Evolutionary conservation across 2,797 vertebrate species (phyloP).

Genomic region (Jordanella pulchra): DNA sequence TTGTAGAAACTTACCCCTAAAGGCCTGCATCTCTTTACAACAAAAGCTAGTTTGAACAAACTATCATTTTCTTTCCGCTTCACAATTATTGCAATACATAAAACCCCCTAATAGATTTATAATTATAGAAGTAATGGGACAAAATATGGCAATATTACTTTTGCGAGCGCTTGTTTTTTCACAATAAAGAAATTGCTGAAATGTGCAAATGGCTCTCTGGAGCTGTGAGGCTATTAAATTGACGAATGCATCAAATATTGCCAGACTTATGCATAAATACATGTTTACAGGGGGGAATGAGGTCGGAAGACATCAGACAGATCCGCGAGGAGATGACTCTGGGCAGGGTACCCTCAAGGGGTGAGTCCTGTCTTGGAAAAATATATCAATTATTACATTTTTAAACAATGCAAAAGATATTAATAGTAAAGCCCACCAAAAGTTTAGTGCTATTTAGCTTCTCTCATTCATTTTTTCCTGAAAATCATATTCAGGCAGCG

Average conservation of each 20-base stretch:
- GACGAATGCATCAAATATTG: neutral
- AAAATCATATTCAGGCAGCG: constrained; percentile 20
- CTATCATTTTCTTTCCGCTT: neutral
- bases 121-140: neutral
- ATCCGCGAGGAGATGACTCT: constrained; percentile 63
- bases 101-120: neutral
- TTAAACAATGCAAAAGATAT: neutral
- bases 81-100: neutral
- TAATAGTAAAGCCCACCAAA: neutral
- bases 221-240: neutral
- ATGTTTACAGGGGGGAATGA: constrained; percentile 41
- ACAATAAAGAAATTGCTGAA: neutral
- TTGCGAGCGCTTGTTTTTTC: constrained; percentile 1
- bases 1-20: neutral
- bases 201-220: neutral
- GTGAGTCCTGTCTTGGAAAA: constrained; percentile 52
- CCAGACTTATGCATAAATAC: neutral
- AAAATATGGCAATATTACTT: neutral
- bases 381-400: neutral
- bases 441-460: neutral
- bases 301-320: constrained; percentile 44
- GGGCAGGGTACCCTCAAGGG: constrained; percentile 75
- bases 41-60: too few species aligned
- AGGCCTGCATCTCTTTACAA: neutral
- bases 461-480: neutral